Conservation (phyloP, 37 sponge, comb jelly and placozoan species). For the Halichondria panicea region DNA sequence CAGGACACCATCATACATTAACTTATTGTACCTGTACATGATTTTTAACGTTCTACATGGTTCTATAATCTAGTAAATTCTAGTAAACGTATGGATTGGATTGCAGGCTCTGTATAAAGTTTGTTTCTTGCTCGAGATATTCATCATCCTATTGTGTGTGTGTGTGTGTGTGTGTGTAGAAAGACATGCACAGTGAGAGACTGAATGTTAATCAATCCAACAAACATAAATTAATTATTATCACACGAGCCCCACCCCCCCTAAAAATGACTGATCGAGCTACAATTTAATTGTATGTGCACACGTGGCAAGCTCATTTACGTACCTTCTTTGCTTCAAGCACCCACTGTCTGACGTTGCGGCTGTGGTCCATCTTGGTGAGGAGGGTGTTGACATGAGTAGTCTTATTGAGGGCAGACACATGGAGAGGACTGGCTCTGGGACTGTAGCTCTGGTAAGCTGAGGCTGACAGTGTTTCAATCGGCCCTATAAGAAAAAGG, state of each 20-base stretch:
- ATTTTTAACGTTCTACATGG: too few relatives aligned
- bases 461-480: too few relatives aligned
- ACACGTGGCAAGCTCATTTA: neutral
- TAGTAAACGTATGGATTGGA: too few relatives aligned
- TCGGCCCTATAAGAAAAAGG: too few relatives aligned
- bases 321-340: conserved; percentile 22
- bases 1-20: neutral
- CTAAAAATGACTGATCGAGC: neutral
- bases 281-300: neutral
- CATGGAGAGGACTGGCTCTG: conserved; percentile 1
- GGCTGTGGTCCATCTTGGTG: conserved; percentile 6
- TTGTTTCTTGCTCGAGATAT: conserved; percentile 19
- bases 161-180: neutral
- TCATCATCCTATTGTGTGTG: conserved; percentile 27
- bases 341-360: neutral
- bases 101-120: conserved; percentile 32
- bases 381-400: neutral
- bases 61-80: too few relatives aligned
- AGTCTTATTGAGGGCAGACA: neutral
- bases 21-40: too few relatives aligned
- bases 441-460: neutral
- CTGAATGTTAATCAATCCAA: neutral
- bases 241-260: neutral
- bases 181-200: neutral
- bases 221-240: neutral